A percentile compares a stretch with the other conserved stretches of the same genome.
These are phyloP conservation scores for Bagarius yarrelli DNA, from an alignment of 2,113 vertebrate genomes.

Conservation along the genomic window DNA sequence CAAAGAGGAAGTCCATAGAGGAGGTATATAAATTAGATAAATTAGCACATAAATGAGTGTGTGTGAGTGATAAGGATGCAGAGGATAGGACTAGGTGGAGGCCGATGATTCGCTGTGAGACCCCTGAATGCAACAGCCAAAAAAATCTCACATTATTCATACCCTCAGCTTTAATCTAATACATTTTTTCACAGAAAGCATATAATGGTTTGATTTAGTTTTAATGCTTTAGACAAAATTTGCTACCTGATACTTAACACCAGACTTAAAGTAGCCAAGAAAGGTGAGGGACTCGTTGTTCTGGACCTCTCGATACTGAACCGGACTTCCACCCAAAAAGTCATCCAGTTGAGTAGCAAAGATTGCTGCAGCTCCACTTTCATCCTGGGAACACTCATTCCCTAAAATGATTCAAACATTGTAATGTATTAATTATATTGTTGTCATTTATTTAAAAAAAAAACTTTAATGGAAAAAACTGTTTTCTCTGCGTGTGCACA, in stretches of 20 bases:
- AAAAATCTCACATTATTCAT: not conserved
- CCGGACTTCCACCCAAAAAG: conserved; percentile 50
- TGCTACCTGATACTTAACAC: conserved; percentile 68
- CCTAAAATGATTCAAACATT: conserved; percentile 55
- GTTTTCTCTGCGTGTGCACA: no score
- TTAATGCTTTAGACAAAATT: not conserved
- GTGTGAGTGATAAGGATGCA: no score
- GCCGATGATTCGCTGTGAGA: no score
- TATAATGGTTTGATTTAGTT: not conserved
- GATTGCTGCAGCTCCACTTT: conserved; percentile 64
- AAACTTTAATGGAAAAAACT: no score
- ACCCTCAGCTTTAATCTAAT: not conserved
- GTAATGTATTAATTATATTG: no score
- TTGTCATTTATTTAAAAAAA: no score
- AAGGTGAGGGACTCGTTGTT: conserved; percentile 65
- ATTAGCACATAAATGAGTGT: no score
- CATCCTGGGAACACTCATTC: conserved; percentile 59
- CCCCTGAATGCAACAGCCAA: no score
- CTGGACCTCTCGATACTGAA: conserved; percentile 68
- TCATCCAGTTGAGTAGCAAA: conserved; percentile 67
- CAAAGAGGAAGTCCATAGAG: no score
- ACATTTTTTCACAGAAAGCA: not conserved
- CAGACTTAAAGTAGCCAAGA: conserved; percentile 66
- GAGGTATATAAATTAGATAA: no score
- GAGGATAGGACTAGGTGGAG: no score